phyloP scores from a whole-genome alignment of 1,140 invertebrate species.

The Danaus melanippus region DNA sequence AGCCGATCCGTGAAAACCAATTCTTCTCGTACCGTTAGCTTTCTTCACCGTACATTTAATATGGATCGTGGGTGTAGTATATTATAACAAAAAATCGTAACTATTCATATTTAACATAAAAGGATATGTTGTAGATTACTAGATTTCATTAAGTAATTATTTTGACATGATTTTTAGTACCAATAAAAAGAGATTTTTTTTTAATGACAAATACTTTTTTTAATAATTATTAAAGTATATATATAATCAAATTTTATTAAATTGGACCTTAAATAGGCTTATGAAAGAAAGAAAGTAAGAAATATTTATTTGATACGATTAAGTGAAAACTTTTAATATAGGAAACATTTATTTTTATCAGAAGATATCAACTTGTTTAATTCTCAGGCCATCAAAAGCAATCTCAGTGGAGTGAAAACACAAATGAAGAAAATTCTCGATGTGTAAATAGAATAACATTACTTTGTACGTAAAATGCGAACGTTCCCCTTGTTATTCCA shows the following conservation, averaged over 20 bases:
- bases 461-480: constrained; percentile 22
- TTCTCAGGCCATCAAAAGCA: constrained; percentile 7
- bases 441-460: constrained; percentile 32
- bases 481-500: constrained; percentile 33
- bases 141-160: not conserved
- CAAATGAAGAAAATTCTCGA: constrained; percentile 14
- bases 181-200: too few species aligned
- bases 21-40: constrained; percentile 55
- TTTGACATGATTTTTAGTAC: not conserved
- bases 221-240: not conserved
- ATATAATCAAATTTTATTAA: not conserved
- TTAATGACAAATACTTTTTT: too few species aligned
- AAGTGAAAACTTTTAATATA: too few species aligned
- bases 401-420: constrained; percentile 10
- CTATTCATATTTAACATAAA: not conserved
- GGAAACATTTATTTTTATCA: too few species aligned
- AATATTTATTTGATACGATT: too few species aligned
- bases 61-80: constrained; percentile 45
- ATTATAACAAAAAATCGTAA: constrained; percentile 10
- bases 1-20: constrained; percentile 61
- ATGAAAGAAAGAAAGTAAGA: too few species aligned
- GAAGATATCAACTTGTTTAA: not conserved
- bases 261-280: too few species aligned
- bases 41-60: constrained; percentile 59
- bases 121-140: not conserved